Evolutionary conservation across 2,113 vertebrate genomes (phyloP).

Genomic region (Otus sunia): DNA sequence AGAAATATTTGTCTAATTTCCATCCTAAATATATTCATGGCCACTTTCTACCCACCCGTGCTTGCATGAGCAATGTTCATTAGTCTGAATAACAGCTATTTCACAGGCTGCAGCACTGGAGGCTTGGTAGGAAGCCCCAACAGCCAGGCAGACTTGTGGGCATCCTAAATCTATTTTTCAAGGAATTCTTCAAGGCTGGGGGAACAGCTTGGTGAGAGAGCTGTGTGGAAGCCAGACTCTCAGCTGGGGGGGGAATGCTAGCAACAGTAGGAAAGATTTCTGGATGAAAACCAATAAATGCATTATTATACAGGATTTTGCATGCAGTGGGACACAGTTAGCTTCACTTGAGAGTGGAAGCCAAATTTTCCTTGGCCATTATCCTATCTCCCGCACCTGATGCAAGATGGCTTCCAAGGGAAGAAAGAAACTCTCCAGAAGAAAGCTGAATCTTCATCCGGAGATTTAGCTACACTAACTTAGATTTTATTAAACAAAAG

Average conservation of each 20-base stretch:
- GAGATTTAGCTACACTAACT: background rate
- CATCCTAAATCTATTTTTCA: slow-evolving; percentile 62
- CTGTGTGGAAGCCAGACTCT: slow-evolving; percentile 8
- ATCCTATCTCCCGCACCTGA: background rate
- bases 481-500: background rate
- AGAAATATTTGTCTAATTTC: slow-evolving; percentile 32
- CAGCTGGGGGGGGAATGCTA: slow-evolving; percentile 34
- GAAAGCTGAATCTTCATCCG: background rate
- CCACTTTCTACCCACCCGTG: background rate
- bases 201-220: slow-evolving; percentile 9
- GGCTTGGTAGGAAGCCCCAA: background rate
- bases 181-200: slow-evolving; percentile 48
- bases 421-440: background rate
- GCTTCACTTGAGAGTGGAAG: background rate
- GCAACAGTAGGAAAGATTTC: slow-evolving; percentile 25
- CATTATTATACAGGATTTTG: slow-evolving; percentile 38
- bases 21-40: slow-evolving; percentile 18
- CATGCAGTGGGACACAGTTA: background rate
- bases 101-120: slow-evolving; percentile 30
- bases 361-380: background rate
- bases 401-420: background rate
- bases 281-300: slow-evolving; percentile 45
- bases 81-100: slow-evolving; percentile 48
- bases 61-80: slow-evolving; percentile 9
- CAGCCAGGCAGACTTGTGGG: background rate